phyloP scores from a whole-genome alignment of 2,888 invertebrate genomes.

The Ferdinandea cuprea region DNA sequence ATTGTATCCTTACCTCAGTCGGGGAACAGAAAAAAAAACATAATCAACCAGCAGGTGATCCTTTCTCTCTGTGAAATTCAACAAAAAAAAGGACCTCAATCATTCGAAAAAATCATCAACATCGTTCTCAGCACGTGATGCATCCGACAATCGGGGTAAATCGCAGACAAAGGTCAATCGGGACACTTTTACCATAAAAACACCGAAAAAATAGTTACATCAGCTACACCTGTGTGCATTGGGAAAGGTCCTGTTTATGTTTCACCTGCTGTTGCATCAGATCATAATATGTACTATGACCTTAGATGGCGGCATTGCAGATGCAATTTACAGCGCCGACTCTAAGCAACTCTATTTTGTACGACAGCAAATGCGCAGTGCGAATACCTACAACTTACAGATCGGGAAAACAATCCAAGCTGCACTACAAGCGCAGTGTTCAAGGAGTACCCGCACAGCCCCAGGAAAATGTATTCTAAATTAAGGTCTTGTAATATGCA shows the following conservation, averaged over 20 bases:
- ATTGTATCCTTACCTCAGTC: constrained; percentile 44
- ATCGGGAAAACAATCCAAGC: background rate
- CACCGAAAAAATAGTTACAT: constrained; percentile 27
- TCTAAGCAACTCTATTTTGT: background rate
- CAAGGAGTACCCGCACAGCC: constrained; percentile 32
- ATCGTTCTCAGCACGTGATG: constrained; percentile 68
- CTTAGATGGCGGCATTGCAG: constrained; percentile 19
- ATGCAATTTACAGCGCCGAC: background rate
- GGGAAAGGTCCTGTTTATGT: constrained; percentile 3
- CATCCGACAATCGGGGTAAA: constrained; percentile 34
- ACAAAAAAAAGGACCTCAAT: constrained; percentile 49
- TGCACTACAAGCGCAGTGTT: constrained; percentile 3
- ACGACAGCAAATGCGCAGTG: constrained; percentile 3
- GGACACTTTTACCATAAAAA: constrained; percentile 55
- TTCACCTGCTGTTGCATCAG: constrained; percentile 55
- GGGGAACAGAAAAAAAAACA: constrained; percentile 41
- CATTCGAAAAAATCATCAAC: constrained; percentile 56
- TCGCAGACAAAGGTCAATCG: constrained; percentile 50
- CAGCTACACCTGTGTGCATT: background rate
- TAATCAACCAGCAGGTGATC: constrained; percentile 70
- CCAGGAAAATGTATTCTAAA: constrained; percentile 60
- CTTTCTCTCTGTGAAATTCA: background rate
- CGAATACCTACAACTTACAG: constrained; percentile 8
- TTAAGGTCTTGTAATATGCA: constrained; percentile 74
- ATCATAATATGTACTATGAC: constrained; percentile 9